phyloP scores from a whole-genome alignment of 2,113 vertebrate species.

The Leuciscus idus region DNA sequence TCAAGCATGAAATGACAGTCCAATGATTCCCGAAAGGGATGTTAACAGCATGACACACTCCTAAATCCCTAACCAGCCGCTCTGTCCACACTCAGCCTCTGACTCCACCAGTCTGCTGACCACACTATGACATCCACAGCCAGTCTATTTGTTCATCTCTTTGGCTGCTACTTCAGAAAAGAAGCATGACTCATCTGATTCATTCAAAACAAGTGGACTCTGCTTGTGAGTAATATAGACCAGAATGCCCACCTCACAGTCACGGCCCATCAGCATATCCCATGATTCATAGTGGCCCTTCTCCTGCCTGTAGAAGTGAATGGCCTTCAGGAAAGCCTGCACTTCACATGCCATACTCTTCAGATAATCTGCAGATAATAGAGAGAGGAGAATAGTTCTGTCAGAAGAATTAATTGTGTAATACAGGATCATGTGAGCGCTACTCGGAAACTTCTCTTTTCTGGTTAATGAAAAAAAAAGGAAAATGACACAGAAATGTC shows the following conservation, averaged over 20 bases:
- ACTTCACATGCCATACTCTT: constrained; percentile 81
- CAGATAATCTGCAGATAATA: constrained; percentile 76
- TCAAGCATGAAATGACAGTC: neutral
- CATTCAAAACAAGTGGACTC: neutral
- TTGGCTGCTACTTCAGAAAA: neutral
- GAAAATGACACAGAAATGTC: neutral
- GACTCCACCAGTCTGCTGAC: neutral
- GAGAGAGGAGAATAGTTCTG: neutral
- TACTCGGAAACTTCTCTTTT: constrained; percentile 39
- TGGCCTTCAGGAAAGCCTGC: constrained; percentile 81
- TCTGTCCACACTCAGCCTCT: neutral
- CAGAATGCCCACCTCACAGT: constrained; percentile 78
- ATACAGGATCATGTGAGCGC: neutral
- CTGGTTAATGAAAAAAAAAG: constrained; percentile 19
- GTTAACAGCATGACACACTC: neutral
- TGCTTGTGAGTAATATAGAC: constrained; percentile 7
- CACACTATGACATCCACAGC: neutral
- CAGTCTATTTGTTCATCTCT: neutral
- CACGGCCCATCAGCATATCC: constrained; percentile 84
- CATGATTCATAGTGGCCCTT: constrained; percentile 87
- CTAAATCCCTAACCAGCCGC: neutral
- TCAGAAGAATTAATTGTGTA: constrained; percentile 4
- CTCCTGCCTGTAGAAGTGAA: constrained; percentile 88
- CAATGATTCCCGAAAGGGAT: neutral
- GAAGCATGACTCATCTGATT: constrained; percentile 1